Conservation (phyloP, 2,797 vertebrate species). For the Leptoclinus maculatus region DNA sequence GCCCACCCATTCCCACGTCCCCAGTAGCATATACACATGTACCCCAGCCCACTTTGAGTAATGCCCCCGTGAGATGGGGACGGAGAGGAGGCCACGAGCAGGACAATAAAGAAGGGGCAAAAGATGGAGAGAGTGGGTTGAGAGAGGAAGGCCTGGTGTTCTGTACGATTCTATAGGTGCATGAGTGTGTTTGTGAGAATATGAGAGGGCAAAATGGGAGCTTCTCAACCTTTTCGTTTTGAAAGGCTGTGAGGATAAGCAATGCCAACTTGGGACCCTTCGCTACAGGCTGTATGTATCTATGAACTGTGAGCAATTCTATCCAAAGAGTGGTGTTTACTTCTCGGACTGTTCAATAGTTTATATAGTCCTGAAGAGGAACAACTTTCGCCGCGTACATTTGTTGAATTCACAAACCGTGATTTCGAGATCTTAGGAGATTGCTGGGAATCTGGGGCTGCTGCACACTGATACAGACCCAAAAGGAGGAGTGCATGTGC, state of each 20-base stretch:
- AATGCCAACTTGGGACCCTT: background rate
- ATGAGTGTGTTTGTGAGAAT: background rate
- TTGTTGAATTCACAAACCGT: background rate
- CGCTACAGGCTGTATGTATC: background rate
- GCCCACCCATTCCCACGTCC: background rate
- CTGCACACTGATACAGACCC: background rate
- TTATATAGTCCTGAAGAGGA: background rate
- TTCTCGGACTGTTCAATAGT: background rate
- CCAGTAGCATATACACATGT: background rate
- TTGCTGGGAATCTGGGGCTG: background rate
- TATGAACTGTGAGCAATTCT: background rate
- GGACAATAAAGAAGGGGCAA: background rate
- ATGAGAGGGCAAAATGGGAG: background rate
- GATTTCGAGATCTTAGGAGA: background rate
- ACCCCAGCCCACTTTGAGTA: background rate
- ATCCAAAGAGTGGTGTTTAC: background rate
- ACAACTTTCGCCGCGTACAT: background rate
- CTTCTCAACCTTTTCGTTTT: background rate
- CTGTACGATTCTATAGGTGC: background rate
- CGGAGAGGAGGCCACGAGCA: background rate
- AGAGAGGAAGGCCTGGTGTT: background rate
- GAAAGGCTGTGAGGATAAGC: background rate
- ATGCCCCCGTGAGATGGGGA: background rate
- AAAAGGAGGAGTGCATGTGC: background rate
- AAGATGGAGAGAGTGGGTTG: background rate